Percentiles rank a stretch among this genome's conserved stretches.
These are phyloP conservation scores for Balaenoptera acutorostrata DNA, from an alignment of 2,113 vertebrate genomes.

Conservation along the genomic window DNA sequence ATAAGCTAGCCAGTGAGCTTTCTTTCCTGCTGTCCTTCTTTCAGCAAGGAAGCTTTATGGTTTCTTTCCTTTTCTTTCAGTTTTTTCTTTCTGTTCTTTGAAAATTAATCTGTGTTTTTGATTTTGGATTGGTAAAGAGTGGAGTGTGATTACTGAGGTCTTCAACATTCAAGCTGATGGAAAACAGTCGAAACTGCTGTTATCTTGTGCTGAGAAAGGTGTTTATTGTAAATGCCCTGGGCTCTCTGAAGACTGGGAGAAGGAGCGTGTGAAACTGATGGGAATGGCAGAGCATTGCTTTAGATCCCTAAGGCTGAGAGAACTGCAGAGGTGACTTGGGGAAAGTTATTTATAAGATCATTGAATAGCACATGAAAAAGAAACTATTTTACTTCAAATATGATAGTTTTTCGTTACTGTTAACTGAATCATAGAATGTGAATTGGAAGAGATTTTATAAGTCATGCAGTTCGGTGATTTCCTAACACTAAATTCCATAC, in stretches of 20 bases:
- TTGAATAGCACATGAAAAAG: constrained; percentile 14
- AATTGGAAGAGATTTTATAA: constrained; percentile 21
- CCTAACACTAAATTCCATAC: background rate
- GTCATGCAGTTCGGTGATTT: background rate
- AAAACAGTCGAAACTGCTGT: constrained; percentile 5
- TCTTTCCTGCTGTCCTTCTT: background rate
- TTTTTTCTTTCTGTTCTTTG: background rate
- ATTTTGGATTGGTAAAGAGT: background rate
- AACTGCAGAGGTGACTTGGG: background rate
- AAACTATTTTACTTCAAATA: constrained; percentile 11
- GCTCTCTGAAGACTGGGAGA: constrained; percentile 2
- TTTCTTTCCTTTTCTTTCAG: background rate
- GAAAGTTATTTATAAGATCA: constrained; percentile 17
- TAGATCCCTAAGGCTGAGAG: background rate
- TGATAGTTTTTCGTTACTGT: background rate
- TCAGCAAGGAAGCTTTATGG: background rate
- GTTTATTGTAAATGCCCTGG: constrained; percentile 38
- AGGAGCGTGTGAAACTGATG: constrained; percentile 28
- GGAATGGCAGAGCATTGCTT: background rate
- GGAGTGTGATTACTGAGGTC: background rate
- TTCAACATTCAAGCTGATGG: constrained; percentile 24
- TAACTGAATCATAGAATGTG: constrained; percentile 5
- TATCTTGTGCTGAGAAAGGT: constrained; percentile 17
- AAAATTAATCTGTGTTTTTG: constrained; percentile 19
- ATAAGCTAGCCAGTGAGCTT: background rate